Evolutionary conservation across 2,113 vertebrate genomes (phyloP), one percentile per base, ranked within the genome.

Genomic region (Varanus salvator): DNA sequence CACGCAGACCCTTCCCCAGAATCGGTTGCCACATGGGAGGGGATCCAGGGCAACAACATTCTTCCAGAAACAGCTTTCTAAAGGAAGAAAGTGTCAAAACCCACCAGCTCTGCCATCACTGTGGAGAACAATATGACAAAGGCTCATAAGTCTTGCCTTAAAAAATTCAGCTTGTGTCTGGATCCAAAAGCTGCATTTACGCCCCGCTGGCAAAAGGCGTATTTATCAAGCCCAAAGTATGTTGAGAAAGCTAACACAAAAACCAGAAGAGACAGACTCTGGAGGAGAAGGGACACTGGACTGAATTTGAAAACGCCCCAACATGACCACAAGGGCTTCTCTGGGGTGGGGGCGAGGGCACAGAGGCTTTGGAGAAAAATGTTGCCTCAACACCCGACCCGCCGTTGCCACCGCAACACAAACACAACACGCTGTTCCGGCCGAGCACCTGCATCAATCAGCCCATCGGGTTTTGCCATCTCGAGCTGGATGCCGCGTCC

Each of bases 341-440:
- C 90, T 94, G 25, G 84, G 91, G 87, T 71, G 50, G 71, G 29
- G 31, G 50, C 89, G 25, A 80, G 50, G 21, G 86, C 92, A 93
- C 34, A 80, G 74, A 92, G 91, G 64, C 68, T n/a, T 44, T 23
- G 66, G 68, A 50, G 29, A 27, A 94, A 92, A 92, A 64, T 29
- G 90, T 90, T 87, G 85, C 31, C 91, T 88, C 91, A 86, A 88
- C 31, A 0, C 91, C 92, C 92, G 94, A 93, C 91, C 83, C 86
- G 80, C 74, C 0, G 92, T 95, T 95, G 93, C 96, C 88, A 96
- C 93, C 96, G 94, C 93, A 95, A 96, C 94, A 85, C 86, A 72
- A 48, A 96, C 8, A 94, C 91, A 94, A 96, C 94, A 93, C 87
- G 94, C 86, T 93, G 84, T 57, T 50, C 86, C 87, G 84, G 74